Base-by-base conservation (phyloP, 2,888 invertebrate genomes). In the Spisula solida region DNA sequence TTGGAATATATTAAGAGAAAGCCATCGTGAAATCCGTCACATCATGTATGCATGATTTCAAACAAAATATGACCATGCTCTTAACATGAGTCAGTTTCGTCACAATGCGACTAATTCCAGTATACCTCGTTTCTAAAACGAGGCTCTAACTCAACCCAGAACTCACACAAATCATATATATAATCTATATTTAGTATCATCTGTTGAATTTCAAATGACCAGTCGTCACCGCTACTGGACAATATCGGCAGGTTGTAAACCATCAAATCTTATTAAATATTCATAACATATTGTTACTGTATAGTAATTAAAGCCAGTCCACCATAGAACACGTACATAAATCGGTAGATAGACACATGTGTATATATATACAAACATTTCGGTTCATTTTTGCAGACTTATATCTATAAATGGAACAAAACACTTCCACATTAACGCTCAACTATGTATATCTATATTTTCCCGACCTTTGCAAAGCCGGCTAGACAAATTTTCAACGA, bases 261-360 rank as follows among this genome's bases (percentile, higher is more conserved):
- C n/a, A 80, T 81, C 34, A 41, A 85, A 60, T n/a, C 55, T 31
- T 1, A 86, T 86, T 51, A 86, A 86, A 66, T 86, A 86, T 86
- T 86, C 86, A 86, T 81, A 20, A 18, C 1, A 29, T 18, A 48
- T 60, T 51, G 51, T 51, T 41, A 81, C 10, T 66, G 18, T 51
- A 34, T 31, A 66, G 20, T 86, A 81, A 86, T 86, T 81, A 86
- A 25, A 34, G 48, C 31, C 75, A 29, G 48, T n/a, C 51, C 10
- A 48, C 31, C 16, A 31, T 66, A 31, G 10, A 10, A 51, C n/a
- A 31, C 12, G 48, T 18, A n/a, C 29, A 75, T 47, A 85, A 85
- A 88, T 88, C 88, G 88, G 82, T 88, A 80, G 56, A 20, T 60
- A 81, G 10, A 51, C 85, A 88, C 88, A 78, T 85, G n/a, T 47